These are phyloP conservation scores for Triplophysa siluroides DNA, from an alignment of 2,113 vertebrate species.

Conservation along the genomic window DNA sequence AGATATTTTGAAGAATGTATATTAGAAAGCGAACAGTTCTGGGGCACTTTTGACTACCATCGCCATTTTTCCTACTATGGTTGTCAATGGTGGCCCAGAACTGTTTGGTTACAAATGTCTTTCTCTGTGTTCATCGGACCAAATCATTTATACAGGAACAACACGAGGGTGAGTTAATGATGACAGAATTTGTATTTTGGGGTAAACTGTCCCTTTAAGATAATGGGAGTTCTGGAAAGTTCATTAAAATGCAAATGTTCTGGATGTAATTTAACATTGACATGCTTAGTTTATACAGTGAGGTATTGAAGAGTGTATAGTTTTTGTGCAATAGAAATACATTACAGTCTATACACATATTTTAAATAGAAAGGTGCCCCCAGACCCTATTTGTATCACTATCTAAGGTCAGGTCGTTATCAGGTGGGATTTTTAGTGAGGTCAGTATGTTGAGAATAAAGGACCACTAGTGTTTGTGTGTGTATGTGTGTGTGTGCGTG, in stretches of 20 bases:
- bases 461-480: not conserved
- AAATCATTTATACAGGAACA: too few relatives aligned
- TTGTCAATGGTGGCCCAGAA: too few relatives aligned
- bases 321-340: not conserved
- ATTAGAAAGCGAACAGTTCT: too few relatives aligned
- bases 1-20: too few relatives aligned
- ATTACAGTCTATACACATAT: not conserved
- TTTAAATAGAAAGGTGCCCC: not conserved
- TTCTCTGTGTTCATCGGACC: too few relatives aligned
- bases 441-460: not conserved
- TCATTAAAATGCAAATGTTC: not conserved
- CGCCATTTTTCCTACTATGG: too few relatives aligned
- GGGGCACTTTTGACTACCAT: too few relatives aligned
- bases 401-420: not conserved
- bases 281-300: not conserved
- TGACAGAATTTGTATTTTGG: too few relatives aligned
- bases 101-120: too few relatives aligned
- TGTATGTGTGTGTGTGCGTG: slow-evolving; percentile 46
- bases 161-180: too few relatives aligned
- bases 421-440: slow-evolving; percentile 26
- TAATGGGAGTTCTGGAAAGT: too few relatives aligned
- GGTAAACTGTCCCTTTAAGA: too few relatives aligned
- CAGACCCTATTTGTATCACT: not conserved
- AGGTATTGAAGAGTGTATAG: not conserved
- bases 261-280: not conserved